These are phyloP conservation scores for Rhagium mordax DNA, from an alignment of 2,888 invertebrate species.

Conservation along the genomic window DNA sequence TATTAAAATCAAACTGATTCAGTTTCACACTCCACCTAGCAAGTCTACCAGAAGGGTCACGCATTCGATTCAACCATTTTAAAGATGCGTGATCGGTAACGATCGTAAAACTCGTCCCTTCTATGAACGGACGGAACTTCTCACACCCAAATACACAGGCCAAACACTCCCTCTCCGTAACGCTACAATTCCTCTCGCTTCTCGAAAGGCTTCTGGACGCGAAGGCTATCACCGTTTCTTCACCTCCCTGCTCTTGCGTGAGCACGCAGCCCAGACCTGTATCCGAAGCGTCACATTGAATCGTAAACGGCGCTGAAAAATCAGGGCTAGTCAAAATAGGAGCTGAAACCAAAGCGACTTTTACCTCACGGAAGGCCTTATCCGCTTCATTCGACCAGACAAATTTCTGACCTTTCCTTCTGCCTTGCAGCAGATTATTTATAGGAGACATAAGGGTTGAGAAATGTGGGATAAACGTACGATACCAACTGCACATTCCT, in stretches of 20 bases:
- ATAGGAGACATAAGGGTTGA: not conserved
- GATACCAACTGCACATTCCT: not conserved
- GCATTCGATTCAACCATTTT: too few species aligned
- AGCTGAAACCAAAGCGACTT: slow-evolving; percentile 47
- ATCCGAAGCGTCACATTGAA: slow-evolving; percentile 54
- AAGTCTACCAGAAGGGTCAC: too few species aligned
- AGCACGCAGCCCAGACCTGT: slow-evolving; percentile 55
- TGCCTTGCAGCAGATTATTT: slow-evolving; percentile 31
- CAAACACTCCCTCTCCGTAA: not conserved
- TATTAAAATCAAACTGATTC: too few species aligned
- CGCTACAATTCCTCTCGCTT: not conserved
- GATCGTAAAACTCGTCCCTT: too few species aligned
- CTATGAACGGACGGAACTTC: slow-evolving; percentile 9
- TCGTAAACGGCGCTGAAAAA: slow-evolving; percentile 45
- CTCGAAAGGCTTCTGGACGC: slow-evolving; percentile 37
- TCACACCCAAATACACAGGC: not conserved
- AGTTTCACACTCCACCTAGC: too few species aligned
- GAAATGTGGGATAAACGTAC: not conserved
- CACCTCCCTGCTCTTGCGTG: slow-evolving; percentile 36
- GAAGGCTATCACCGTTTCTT: slow-evolving; percentile 37
- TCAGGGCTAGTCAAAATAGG: slow-evolving; percentile 50
- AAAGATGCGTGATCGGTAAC: too few species aligned
- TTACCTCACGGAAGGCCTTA: slow-evolving; percentile 40
- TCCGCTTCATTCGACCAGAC: slow-evolving; percentile 48
- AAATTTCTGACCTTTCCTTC: slow-evolving; percentile 37